phyloP scores from a whole-genome alignment of 2,888 invertebrate species.

The Tenthredo amoena region DNA sequence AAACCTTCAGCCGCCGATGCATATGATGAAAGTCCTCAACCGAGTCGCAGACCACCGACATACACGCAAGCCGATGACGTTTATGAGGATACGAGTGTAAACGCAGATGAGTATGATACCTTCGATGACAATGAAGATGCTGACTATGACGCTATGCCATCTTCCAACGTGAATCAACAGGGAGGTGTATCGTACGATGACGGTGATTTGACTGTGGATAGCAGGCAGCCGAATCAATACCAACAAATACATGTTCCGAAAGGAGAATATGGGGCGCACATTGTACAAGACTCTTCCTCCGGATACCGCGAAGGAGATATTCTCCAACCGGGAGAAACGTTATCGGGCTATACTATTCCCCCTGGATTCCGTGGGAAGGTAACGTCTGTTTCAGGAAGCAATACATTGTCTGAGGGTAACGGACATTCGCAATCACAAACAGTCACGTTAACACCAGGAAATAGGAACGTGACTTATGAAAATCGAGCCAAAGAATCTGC shows the following conservation, averaged over 20 bases:
- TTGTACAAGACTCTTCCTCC: constrained; percentile 80
- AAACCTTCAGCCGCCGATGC: background rate
- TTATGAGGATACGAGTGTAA: background rate
- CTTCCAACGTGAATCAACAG: constrained; percentile 49
- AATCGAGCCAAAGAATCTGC: constrained; percentile 69
- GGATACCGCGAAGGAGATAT: constrained; percentile 80
- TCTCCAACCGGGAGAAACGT: constrained; percentile 83
- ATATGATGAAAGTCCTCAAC: background rate
- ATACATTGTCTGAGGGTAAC: constrained; percentile 80
- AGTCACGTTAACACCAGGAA: constrained; percentile 76
- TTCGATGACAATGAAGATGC: constrained; percentile 80
- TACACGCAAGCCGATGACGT: background rate
- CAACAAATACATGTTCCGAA: constrained; percentile 84
- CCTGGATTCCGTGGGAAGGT: constrained; percentile 85
- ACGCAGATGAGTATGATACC: constrained; percentile 56
- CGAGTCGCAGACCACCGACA: background rate
- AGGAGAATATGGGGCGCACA: constrained; percentile 81
- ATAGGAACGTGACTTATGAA: constrained; percentile 58
- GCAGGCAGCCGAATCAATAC: constrained; percentile 79
- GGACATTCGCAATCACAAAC: constrained; percentile 86
- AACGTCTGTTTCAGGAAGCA: constrained; percentile 81
- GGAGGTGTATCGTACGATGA: constrained; percentile 51
- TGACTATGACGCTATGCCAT: constrained; percentile 65
- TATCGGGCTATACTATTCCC: constrained; percentile 87
- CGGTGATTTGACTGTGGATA: constrained; percentile 58